phyloP scores from a whole-genome alignment of 1,140 invertebrate genomes.

The Arctopsyche grandis region DNA sequence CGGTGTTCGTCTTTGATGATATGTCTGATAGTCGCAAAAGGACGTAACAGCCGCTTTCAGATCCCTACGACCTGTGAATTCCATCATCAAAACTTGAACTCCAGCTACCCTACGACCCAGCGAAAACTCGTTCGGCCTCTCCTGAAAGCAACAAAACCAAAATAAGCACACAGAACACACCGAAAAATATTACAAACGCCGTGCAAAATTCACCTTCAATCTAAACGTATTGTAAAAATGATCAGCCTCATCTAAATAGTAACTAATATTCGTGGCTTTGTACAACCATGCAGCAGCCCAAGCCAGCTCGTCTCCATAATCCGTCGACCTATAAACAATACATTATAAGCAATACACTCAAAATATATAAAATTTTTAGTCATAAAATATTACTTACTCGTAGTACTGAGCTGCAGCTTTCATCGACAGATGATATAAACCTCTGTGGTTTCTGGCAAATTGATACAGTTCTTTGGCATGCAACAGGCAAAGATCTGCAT shows the following conservation, averaged over 20 bases:
- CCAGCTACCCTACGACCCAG: constrained; percentile 46
- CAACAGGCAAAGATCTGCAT: constrained; percentile 63
- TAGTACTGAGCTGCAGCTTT: constrained; percentile 67
- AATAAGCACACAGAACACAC: neutral
- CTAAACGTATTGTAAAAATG: constrained; percentile 66
- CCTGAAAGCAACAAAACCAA: constrained; percentile 31
- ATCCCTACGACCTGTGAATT: constrained; percentile 61
- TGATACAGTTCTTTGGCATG: constrained; percentile 70
- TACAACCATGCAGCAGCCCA: constrained; percentile 74
- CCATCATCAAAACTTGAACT: constrained; percentile 64
- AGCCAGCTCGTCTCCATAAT: constrained; percentile 71
- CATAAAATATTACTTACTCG: constrained; percentile 60
- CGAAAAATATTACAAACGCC: neutral
- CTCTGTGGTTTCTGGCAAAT: constrained; percentile 69
- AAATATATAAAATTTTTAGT: neutral
- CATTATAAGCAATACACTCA: constrained; percentile 25
- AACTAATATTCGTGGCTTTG: constrained; percentile 67
- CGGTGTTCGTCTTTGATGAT: constrained; percentile 65
- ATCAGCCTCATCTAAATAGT: constrained; percentile 68
- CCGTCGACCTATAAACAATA: constrained; percentile 62
- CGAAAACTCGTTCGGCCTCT: constrained; percentile 61
- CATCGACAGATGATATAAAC: constrained; percentile 70
- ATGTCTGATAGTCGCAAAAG: constrained; percentile 67
- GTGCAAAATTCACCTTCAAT: constrained; percentile 56
- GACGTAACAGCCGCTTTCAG: constrained; percentile 64